Conservation (phyloP, 1,140 invertebrate species). For the Lasaia peninsularis region DNA sequence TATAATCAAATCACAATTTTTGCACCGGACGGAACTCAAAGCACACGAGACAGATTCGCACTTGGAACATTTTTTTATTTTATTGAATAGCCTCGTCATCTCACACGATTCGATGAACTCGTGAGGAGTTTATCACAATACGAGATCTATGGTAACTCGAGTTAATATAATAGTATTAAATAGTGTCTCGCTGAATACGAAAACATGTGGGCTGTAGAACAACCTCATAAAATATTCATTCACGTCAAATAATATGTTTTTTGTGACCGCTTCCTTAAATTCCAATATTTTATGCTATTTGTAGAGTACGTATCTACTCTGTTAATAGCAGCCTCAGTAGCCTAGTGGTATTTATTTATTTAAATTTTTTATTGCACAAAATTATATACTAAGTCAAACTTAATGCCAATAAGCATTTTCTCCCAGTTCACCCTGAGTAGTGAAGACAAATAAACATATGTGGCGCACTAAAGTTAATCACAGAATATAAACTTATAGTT, state of each 20-base stretch:
- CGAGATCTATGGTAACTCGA: not conserved
- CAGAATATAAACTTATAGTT: no score
- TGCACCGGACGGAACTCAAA: not conserved
- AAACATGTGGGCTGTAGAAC: not conserved
- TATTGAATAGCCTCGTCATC: constrained; percentile 58
- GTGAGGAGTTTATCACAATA: constrained; percentile 41
- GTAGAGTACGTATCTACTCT: no score
- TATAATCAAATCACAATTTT: no score
- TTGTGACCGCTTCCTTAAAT: not conserved
- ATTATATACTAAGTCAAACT: no score
- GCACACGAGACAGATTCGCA: not conserved
- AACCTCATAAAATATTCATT: constrained; percentile 2
- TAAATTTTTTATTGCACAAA: no score
- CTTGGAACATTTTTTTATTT: constrained; percentile 26
- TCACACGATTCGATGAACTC: constrained; percentile 62
- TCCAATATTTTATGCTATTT: no score
- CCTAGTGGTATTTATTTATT: no score
- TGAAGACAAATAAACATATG: no score
- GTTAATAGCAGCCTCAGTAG: no score
- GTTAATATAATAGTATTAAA: constrained; percentile 6
- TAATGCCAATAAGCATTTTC: no score
- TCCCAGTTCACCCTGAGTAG: no score
- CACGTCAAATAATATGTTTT: not conserved
- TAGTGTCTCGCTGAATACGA: constrained; percentile 1
- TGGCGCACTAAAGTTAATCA: no score